Evolutionary conservation across 2,888 invertebrate species (phyloP).

Genomic region (Platypus cylindrus): DNA sequence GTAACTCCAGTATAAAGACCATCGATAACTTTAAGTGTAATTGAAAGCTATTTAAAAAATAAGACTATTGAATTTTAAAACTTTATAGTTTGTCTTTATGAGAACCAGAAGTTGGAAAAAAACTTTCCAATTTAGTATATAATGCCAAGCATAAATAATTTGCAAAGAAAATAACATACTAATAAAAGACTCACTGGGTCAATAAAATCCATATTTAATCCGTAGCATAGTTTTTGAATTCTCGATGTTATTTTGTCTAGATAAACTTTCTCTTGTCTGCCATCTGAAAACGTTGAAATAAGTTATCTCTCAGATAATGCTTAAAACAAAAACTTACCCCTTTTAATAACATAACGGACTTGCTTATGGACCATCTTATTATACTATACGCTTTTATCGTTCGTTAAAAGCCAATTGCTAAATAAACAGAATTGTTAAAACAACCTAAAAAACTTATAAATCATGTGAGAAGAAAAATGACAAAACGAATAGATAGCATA

Average conservation of each 20-base stretch:
- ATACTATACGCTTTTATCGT: too few species aligned
- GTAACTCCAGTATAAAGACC: slow-evolving; percentile 95
- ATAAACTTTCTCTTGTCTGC: slow-evolving; percentile 81
- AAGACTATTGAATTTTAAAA: too few species aligned
- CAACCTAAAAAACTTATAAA: background rate
- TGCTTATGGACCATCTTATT: slow-evolving; percentile 37
- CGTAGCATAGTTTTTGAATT: slow-evolving; percentile 90
- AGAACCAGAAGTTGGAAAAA: slow-evolving; percentile 1
- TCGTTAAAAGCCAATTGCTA: slow-evolving; percentile 6
- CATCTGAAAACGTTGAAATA: slow-evolving; percentile 49
- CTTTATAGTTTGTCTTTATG: too few species aligned
- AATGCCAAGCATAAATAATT: too few species aligned
- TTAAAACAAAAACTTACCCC: slow-evolving; percentile 30
- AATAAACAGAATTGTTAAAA: slow-evolving; percentile 25
- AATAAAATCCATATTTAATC: slow-evolving; percentile 88
- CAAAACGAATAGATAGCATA: too few species aligned
- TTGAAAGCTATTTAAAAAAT: too few species aligned
- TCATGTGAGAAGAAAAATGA: too few species aligned
- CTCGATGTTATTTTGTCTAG: slow-evolving; percentile 97
- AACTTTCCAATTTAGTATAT: too few species aligned
- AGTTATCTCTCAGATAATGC: background rate
- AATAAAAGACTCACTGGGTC: slow-evolving; percentile 68
- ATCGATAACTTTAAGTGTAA: slow-evolving; percentile 84
- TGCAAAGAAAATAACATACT: slow-evolving; percentile 2
- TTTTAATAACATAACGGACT: slow-evolving; percentile 37